A percentile compares a stretch with the other conserved stretches of the same genome.
These are phyloP conservation scores for Bettongia penicillata DNA, from an alignment of 2,113 vertebrate species.

Conservation along the genomic window DNA sequence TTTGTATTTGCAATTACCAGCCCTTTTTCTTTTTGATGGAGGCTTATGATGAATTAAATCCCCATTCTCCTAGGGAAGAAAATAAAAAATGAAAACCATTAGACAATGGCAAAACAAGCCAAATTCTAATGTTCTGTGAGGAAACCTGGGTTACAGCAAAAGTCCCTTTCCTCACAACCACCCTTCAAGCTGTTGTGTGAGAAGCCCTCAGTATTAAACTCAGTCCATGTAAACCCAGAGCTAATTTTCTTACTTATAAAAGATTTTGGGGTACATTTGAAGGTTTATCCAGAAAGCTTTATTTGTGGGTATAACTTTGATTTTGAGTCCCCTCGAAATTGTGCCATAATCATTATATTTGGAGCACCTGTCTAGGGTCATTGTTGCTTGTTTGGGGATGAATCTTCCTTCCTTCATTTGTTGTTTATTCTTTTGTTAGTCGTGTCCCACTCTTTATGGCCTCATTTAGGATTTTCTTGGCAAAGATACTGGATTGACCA, in stretches of 20 bases:
- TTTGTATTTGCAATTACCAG: not conserved
- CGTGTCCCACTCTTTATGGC: too few species aligned
- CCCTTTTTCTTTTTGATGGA: not conserved
- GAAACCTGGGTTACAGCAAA: not conserved
- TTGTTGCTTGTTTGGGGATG: not conserved
- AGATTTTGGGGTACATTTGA: not conserved
- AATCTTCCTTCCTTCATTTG: not conserved
- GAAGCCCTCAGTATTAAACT: not conserved
- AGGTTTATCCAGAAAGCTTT: not conserved
- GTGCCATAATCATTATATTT: not conserved
- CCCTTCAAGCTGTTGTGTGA: not conserved
- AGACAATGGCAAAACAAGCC: not conserved
- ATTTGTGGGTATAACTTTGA: not conserved
- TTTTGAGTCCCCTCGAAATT: not conserved
- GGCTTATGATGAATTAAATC: not conserved
- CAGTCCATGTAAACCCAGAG: not conserved
- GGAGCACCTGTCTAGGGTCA: not conserved
- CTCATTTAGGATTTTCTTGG: not conserved
- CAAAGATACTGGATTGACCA: not conserved
- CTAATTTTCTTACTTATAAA: not conserved
- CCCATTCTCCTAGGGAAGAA: not conserved
- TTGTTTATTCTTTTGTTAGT: not conserved
- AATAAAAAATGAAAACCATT: not conserved
- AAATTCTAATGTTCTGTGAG: not conserved
- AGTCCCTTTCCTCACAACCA: not conserved